Base-by-base conservation (phyloP, 2,797 vertebrate genomes). In the Acomys russatus region DNA sequence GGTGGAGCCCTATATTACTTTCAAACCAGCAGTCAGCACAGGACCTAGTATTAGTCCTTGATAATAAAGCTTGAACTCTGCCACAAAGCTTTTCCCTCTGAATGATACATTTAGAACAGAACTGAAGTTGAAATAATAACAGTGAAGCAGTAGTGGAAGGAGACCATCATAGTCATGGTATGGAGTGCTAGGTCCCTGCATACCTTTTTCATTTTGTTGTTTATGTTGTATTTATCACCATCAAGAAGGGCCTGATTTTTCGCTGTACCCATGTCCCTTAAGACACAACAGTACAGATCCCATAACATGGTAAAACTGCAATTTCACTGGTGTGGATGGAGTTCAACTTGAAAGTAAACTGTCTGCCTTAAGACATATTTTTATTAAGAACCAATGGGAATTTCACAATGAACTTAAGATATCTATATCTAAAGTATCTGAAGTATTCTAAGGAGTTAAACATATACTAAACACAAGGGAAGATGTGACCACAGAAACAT, bases 241-340 rank as follows among this genome's bases (percentile, higher is more conserved):
- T 80, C 1, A 78, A 82, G 18, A 73, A 61, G 59, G 20, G 10
- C 76, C 35, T 95, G 25, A 35, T 78, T 95, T 85, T 51, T 93
- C 66, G 1, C 28, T 87, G 22, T 44, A 44, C 44, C 3, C 44
- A 3, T 44, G 44, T 44, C 51, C 1, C 38, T 80, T 76, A 79
- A 94, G 28, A 84, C 7, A 76, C 35, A 92, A 4, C 38, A 15
- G 49, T 56, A 73, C 59, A 51, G 78, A 59, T 14, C 30, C 38
- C 80, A 61, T 11, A 30, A 14, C 70, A 51, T 49, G 44, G 33
- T 35, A 17, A 51, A 2, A 51, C 44, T 63, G 17, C 59, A 1
- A 63, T 59, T 35, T 10, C 73, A 44, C 66, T 15, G 9, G 78
- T 51, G 30, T 3, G 17, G 56, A 59, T 59, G 18, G 12, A 17